Percentiles rank a stretch among this genome's conserved stretches.
Evolutionary conservation across 2,888 invertebrate species (phyloP).

Genomic region (Eupithecia vulgata): DNA sequence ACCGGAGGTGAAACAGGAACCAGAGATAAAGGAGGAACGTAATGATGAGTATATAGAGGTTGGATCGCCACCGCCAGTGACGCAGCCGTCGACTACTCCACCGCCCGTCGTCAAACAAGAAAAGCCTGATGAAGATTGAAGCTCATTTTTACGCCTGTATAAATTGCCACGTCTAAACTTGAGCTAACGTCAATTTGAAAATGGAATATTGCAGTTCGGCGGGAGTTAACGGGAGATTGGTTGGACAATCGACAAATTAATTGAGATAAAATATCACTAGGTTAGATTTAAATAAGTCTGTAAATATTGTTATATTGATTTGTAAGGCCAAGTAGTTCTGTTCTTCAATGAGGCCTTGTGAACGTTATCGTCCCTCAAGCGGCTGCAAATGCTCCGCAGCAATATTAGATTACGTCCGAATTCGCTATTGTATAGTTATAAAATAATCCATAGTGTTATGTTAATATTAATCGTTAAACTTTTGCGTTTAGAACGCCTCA

Average conservation of each 20-base stretch:
- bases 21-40: constrained; percentile 77
- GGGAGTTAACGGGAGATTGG: neutral
- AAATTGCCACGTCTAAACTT: neutral
- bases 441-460: constrained; percentile 48
- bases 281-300: neutral
- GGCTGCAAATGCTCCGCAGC: constrained; percentile 70
- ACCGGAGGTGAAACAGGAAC: constrained; percentile 69
- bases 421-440: constrained; percentile 62
- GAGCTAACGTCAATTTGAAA: neutral
- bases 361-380: constrained; percentile 73
- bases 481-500: constrained; percentile 81
- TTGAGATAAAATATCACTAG: constrained; percentile 8
- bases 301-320: constrained; percentile 20
- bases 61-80: constrained; percentile 67
- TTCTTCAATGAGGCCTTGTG: constrained; percentile 35
- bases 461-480: constrained; percentile 68
- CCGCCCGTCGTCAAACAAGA: constrained; percentile 72
- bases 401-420: constrained; percentile 83
- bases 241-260: neutral
- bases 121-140: constrained; percentile 68
- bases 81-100: constrained; percentile 50
- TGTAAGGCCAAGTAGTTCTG: constrained; percentile 11
- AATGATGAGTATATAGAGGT: constrained; percentile 81
- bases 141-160: neutral
- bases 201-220: neutral